A percentile compares a stretch with the other conserved stretches of the same genome.
These are phyloP conservation scores for Bombycilla garrulus DNA, from an alignment of 2,113 vertebrate species.

Conservation along the genomic window DNA sequence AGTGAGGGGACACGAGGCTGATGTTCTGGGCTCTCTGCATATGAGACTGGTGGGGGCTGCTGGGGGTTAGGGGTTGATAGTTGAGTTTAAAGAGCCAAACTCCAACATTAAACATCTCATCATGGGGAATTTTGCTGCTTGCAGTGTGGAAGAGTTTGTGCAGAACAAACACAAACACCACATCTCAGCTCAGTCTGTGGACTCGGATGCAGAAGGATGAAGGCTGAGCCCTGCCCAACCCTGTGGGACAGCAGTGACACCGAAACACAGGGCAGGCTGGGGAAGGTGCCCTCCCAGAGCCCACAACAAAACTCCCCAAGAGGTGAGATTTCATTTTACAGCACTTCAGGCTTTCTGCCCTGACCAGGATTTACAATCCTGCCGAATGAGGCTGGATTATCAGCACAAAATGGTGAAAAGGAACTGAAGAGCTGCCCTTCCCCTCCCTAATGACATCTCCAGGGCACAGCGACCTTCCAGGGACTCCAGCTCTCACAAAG, in stretches of 20 bases:
- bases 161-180: no score
- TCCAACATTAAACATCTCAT: background rate
- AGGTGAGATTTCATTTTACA: background rate
- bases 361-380: background rate
- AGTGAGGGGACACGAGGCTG: accelerated
- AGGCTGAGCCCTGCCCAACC: background rate
- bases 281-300: background rate
- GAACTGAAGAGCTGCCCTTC: background rate
- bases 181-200: accelerated
- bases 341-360: background rate
- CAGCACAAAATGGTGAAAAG: background rate
- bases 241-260: background rate
- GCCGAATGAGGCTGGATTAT: background rate
- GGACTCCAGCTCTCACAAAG: background rate
- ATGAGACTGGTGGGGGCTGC: accelerated
- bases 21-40: accelerated
- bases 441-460: background rate
- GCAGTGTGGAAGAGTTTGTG: background rate
- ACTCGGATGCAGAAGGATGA: accelerated
- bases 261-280: background rate
- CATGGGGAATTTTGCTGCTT: background rate
- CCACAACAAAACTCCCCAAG: background rate
- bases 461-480: background rate
- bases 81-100: background rate
- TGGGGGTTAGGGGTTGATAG: background rate